Evolutionary conservation across 2,888 invertebrate genomes (phyloP), one percentile per base, ranked within the genome.

Genomic region (Eretmocerus hayati): DNA sequence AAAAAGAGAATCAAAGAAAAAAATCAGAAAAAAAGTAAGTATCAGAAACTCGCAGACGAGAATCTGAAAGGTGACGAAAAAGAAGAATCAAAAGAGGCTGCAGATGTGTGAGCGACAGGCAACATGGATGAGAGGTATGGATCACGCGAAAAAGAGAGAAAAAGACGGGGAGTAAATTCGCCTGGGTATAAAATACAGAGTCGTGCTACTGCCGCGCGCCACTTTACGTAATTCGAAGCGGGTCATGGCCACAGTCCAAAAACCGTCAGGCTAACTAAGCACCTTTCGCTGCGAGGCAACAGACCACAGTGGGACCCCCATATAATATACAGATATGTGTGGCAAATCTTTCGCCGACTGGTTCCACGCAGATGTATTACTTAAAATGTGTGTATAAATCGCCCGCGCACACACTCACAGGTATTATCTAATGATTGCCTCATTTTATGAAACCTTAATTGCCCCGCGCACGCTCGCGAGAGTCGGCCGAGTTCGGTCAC

Each of bases 231-330:
- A 63, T 48, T 51, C 43, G 54, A 67, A 65, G 49, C 62, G 52
- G 66, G 66, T 66, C 66, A 66, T 57, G 66, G 66, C 62, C 66
- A 67, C n/a, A 66, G 22, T 52, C 61, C 62, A 52, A 64, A 66
- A 65, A 61, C 56, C 55, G n/a, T 19, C 52, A 32, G 55, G 54
- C 33, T 13, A 15, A 16, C 38, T 5, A 15, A 19, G 19, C 40
- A 16, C 21, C 40, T 26, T 26, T 30, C 23, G 26, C 11, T 26
- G 11, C 26, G 26, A 26, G 26, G 11, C 26, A 26, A 11, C 26
- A 6, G 8, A 6, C 26, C 8, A 26, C 26, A 11, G 26, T 11
- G 26, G 26, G n/a, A n/a, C n/a, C n/a, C n/a, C n/a, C n/a, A n/a
- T n/a, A n/a, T n/a, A n/a, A n/a, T n/a, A n/a, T n/a, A n/a, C n/a